A percentile compares a stretch with the other conserved stretches of the same genome.
phyloP scores from a whole-genome alignment of 2,888 invertebrate species.

The Dascillus cervinus region DNA sequence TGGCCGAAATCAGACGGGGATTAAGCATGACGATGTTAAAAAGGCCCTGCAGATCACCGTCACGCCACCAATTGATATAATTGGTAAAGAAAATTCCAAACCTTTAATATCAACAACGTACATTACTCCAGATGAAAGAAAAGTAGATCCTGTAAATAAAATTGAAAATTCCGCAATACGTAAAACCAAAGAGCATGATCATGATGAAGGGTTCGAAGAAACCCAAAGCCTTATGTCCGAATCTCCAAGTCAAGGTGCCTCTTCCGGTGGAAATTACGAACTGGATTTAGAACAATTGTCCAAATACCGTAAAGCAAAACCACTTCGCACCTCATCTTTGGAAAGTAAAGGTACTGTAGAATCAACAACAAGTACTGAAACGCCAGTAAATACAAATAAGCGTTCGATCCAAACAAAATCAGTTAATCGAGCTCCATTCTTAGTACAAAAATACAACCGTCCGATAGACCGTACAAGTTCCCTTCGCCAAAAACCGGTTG shows the following conservation, averaged over 20 bases:
- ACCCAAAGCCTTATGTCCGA: conserved; percentile 82
- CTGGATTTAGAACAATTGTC: conserved; percentile 42
- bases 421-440: conserved; percentile 20
- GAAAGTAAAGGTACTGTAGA: conserved; percentile 14
- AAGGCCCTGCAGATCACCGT: conserved; percentile 50
- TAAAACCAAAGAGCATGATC: conserved; percentile 56
- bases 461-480: conserved; percentile 27
- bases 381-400: conserved; percentile 2
- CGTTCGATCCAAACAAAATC: conserved; percentile 4
- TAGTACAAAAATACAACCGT: conserved; percentile 27
- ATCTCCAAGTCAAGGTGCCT: conserved; percentile 77
- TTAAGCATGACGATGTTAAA: conserved; percentile 63
- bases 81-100: conserved; percentile 8
- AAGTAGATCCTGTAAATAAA: conserved; percentile 21
- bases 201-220: conserved; percentile 88
- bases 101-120: conserved; percentile 16
- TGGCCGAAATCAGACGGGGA: conserved; percentile 58
- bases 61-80: conserved; percentile 18
- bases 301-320: conserved; percentile 21
- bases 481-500: conserved; percentile 22
- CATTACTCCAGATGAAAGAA: conserved; percentile 18
- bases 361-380: conserved; percentile 3
- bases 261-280: conserved; percentile 55
- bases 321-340: conserved; percentile 6
- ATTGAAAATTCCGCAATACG: conserved; percentile 33